Base-by-base conservation (phyloP, 1,140 invertebrate species). In the Drosophila trapezifrons region DNA sequence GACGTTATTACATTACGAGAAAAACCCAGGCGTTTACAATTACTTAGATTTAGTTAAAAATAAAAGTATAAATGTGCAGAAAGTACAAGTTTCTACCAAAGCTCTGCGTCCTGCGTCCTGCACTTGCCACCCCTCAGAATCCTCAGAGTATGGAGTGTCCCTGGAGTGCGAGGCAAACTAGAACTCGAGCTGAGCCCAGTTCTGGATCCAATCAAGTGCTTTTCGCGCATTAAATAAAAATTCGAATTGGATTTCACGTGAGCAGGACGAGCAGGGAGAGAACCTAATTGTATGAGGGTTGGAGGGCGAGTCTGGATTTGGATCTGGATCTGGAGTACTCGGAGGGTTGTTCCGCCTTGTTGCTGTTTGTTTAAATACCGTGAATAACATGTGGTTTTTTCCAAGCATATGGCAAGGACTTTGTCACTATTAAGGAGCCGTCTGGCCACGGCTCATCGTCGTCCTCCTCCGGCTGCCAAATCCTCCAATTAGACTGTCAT, bases 331-430 rank as follows among this genome's bases (percentile, higher is more conserved):
- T 65, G 60, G 46, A 52, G 65, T 69, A 66, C 10, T 67, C 32
- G 15, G 37, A 54, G 65, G 72, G 54, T 67, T 29, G 73, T 40
- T 69, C 25, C 15, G 59, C 49, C 69, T 70, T 89, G 78, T 83
- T 91, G 81, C 84, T 85, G 78, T 85, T 91, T 91, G 90, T 91
- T 91, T 91, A 91, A 91, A 91, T 90, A 90, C 90, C 90, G 90
- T 91, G 81, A 90, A 91, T 91, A 91, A 91, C 90, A 91, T 91
- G 90, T 91, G 90, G 90, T 91, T 91, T 91, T 91, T 91, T 91
- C 82, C 18, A 76, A 91, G 73, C 90, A 91, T 91, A 91, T 91
- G 90, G 90, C 90, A 91, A 91, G 79, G 79, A 91, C 90, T 86
- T 91, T 91, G 90, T 91, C 82, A 80, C 81, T 76, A 85, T 87